Percentiles rank a stretch among this genome's conserved stretches.
Evolutionary conservation across 2,888 invertebrate species (phyloP).

Genomic region (Hydrotaea cyrtoneurina): DNA sequence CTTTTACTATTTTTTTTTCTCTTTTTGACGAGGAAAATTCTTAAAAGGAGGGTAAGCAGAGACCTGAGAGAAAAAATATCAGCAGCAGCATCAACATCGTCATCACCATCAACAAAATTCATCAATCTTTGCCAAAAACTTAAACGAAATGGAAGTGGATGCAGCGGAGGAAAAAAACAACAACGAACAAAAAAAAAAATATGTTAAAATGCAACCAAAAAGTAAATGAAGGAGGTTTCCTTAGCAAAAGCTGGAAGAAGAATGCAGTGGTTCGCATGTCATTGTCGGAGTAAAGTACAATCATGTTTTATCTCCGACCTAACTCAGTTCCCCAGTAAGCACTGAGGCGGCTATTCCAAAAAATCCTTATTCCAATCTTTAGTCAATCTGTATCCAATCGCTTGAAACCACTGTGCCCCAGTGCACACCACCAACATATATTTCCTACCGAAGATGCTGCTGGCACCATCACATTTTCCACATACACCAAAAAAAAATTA

Average conservation of each 20-base stretch:
- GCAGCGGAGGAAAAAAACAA: slow-evolving; percentile 49
- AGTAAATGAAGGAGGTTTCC: slow-evolving; percentile 39
- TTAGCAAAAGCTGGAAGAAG: slow-evolving; percentile 67
- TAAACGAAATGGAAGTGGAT: slow-evolving; percentile 69
- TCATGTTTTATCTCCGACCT: too few relatives aligned
- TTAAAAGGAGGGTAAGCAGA: slow-evolving; percentile 43
- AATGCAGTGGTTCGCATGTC: slow-evolving; percentile 16
- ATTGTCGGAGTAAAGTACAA: neutral
- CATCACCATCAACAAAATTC: slow-evolving; percentile 77
- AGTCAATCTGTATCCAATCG: too few relatives aligned
- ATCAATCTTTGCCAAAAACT: slow-evolving; percentile 80
- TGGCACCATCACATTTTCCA: slow-evolving; percentile 62
- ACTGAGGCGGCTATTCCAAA: too few relatives aligned
- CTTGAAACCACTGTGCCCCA: neutral
- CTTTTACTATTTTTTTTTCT: too few relatives aligned
- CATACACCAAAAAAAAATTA: slow-evolving; percentile 45
- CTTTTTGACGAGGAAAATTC: slow-evolving; percentile 29
- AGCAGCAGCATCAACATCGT: slow-evolving; percentile 61
- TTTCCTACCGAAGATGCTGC: slow-evolving; percentile 57
- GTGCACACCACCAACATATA: slow-evolving; percentile 5
- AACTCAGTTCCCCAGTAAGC: too few relatives aligned
- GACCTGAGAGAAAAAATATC: neutral
- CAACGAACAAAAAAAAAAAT: slow-evolving; percentile 41
- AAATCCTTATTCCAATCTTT: too few relatives aligned
- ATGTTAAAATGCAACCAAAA: slow-evolving; percentile 56